Conservation (phyloP, 1,140 invertebrate species). For the Limonius californicus region DNA sequence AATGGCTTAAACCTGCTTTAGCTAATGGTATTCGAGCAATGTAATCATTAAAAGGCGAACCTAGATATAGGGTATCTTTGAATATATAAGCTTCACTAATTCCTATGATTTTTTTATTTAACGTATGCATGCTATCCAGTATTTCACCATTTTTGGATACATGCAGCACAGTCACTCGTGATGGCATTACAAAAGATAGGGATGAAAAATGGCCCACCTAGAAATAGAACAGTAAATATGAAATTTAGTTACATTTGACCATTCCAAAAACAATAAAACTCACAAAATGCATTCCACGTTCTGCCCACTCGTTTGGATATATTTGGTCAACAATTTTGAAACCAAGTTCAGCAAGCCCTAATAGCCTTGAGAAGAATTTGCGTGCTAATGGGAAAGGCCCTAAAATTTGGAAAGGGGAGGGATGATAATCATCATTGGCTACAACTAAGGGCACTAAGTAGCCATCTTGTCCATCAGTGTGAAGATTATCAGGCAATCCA, state of each 20-base stretch:
- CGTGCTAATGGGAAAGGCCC: constrained; percentile 55
- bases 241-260: constrained; percentile 9
- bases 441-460: constrained; percentile 61
- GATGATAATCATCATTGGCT: constrained; percentile 52
- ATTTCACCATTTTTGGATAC: constrained; percentile 65
- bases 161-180: constrained; percentile 53
- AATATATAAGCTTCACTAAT: constrained; percentile 61
- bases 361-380: constrained; percentile 57
- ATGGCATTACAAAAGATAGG: constrained; percentile 17
- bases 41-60: constrained; percentile 66
- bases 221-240: constrained; percentile 21
- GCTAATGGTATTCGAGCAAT: constrained; percentile 59
- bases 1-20: constrained; percentile 49
- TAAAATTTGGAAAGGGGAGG: constrained; percentile 50
- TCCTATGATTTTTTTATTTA: constrained; percentile 47
- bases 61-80: constrained; percentile 57
- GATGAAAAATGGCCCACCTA: constrained; percentile 53
- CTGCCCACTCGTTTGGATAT: constrained; percentile 57
- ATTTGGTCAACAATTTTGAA: constrained; percentile 55
- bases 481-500: constrained; percentile 76
- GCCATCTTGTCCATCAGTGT: constrained; percentile 60
- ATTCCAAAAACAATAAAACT: constrained; percentile 43
- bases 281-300: constrained; percentile 53
- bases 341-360: constrained; percentile 54
- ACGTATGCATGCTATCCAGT: constrained; percentile 56